Evolutionary conservation across 2,888 invertebrate genomes (phyloP), one percentile per base, ranked within the genome.

Genomic region (Gnatocerus cornutus): DNA sequence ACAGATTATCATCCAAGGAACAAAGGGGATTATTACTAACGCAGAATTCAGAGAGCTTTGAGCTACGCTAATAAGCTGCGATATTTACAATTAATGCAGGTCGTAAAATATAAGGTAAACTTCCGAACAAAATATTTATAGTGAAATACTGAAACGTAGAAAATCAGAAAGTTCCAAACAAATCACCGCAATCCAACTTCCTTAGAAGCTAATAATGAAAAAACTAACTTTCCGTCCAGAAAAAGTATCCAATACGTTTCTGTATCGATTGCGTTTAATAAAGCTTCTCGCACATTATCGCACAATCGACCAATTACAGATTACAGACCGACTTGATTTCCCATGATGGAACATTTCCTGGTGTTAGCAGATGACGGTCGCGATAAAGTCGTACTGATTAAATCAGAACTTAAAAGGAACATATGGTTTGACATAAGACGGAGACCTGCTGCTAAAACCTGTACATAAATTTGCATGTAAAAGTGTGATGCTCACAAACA

Each of bases 361-460:
- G 45, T 55, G 45, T 64, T 45, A 55, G 43, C 64, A 64, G 64
- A 64, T 64, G 64, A 64, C 64, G 56, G 14, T 30, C n/a, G 9
- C 55, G 65, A 65, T 65, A 65, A 56, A 55, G 65, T 65, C 56
- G 64, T 52, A 55, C 48, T 56, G 56, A 65, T 56, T 65, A 56
- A 65, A 56, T 65, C 46, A 65, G 45, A 30, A 63, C 52, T 63
- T 62, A 41, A 21, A 52, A 37, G 50, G 62, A 63, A 63, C 63
- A 63, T 63, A 63, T 63, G 63, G 63, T 52, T 43, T 63, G 53
- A 63, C 63, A 41, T 6, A 63, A 13, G 39, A 52, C n/a, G 6
- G 43, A 39, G 10, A 9, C 5, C 41, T 45, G 46, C 41, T 50
- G 29, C 43, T 63, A 9, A 50, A 52, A 62, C 33, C 8, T 29